Evolutionary conservation across 2,113 vertebrate species (phyloP).

Genomic region (Pedetes capensis): DNA sequence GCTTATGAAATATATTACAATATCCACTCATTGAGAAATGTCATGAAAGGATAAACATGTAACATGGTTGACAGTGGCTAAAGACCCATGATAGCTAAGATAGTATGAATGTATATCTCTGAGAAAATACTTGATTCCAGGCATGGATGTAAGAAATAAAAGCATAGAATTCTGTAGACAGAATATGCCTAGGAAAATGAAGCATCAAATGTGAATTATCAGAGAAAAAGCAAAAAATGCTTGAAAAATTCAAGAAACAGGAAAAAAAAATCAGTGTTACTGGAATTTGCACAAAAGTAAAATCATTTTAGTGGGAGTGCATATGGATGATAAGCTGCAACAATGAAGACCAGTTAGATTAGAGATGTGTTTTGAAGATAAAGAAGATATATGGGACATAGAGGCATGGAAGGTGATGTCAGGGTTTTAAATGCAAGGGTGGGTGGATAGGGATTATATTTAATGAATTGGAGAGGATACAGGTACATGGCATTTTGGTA

Average conservation of each 20-base stretch:
- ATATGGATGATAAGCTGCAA: not conserved
- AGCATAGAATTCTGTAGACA: not conserved
- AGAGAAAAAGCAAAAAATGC: not conserved
- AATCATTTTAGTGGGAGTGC: not conserved
- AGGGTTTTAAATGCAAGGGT: no score
- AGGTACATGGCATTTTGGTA: not conserved
- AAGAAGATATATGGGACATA: not conserved
- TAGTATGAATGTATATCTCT: not conserved
- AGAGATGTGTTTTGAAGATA: not conserved
- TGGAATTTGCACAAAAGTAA: not conserved
- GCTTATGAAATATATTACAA: no score
- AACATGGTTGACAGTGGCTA: rapidly evolving
- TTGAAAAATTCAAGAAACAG: not conserved
- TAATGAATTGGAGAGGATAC: not conserved
- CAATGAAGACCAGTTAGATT: not conserved
- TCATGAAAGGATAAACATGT: not conserved
- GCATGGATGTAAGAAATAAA: not conserved
- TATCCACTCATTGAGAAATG: not conserved
- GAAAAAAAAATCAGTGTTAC: not conserved
- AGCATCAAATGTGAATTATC: not conserved
- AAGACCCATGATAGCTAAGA: not conserved
- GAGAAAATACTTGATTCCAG: not conserved
- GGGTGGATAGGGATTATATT: not conserved
- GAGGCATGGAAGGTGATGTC: not conserved
- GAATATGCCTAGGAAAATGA: not conserved